Evolutionary conservation across 2,113 vertebrate genomes (phyloP), one percentile per base, ranked within the genome.

Genomic region (Anser cygnoides): DNA sequence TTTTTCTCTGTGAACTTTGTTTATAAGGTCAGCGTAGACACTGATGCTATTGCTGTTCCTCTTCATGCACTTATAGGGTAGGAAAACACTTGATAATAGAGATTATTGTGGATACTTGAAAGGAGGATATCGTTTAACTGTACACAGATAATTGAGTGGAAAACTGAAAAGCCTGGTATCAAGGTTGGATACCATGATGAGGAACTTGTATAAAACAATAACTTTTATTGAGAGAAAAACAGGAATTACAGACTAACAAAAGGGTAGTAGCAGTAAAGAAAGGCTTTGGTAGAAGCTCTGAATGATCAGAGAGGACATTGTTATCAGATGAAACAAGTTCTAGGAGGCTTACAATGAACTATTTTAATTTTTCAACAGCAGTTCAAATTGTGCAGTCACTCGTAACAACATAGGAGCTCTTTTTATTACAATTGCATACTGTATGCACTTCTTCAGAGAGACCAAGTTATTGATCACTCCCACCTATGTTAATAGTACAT

Each of bases 291-390:
- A 35, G 72, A 82, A 85, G 26, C 43, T 87, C 50, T 43, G 39
- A 28, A 13, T 72, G 52, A 44, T 54, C 14, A 66, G 67, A 87
- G 54, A 73, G 26, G 35, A 66, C 13, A 21, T 7, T 2, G 0
- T 75, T 59, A 59, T 41, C 37, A 82, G 70, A 52, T 68, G 39
- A 84, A 84, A 61, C 49, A 49, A 49, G 68, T 94, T 87, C 90
- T 79, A 49, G 29, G 78, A 83, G 62, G 39, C 58, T 33, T 29
- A 57, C 66, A 85, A 22, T 49, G 33, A 88, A 76, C 62, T 61
- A 12, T 72, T 91, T 39, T 68, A 85, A 72, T 72, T 85, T 87
- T 93, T 88, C 44, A 86, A 74, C 57, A 92, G 35, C 31, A 83
- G n/a, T 73, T 70, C 49, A 72, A 90, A 22, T 63, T 52, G 6